Conservation (phyloP, 1,140 invertebrate species). For the Drosophila pachea region DNA sequence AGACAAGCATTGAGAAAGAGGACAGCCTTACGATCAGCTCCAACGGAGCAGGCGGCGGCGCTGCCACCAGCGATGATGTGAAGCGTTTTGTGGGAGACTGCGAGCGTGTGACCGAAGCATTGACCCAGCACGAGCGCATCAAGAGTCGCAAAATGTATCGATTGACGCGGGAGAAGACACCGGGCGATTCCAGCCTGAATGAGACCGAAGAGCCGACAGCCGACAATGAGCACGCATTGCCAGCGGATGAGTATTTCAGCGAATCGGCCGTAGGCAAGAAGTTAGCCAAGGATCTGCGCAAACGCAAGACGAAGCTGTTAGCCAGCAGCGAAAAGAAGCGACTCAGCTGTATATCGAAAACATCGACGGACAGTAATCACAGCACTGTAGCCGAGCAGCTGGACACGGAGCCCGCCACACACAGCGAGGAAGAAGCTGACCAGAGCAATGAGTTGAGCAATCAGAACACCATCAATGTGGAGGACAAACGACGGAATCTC, state of each 20-base stretch:
- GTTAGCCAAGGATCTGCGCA: slow-evolving; percentile 40
- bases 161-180: slow-evolving; percentile 69
- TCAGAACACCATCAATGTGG: slow-evolving; percentile 64
- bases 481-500: slow-evolving; percentile 78
- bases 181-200: slow-evolving; percentile 59
- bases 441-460: slow-evolving; percentile 17
- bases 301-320: slow-evolving; percentile 55
- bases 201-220: slow-evolving; percentile 62
- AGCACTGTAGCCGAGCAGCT: slow-evolving; percentile 52
- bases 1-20: slow-evolving; percentile 74
- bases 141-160: slow-evolving; percentile 76
- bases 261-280: slow-evolving; percentile 64
- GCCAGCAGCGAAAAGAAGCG: slow-evolving; percentile 68
- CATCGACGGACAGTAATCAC: slow-evolving; percentile 74
- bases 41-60: slow-evolving; percentile 28
- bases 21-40: slow-evolving; percentile 72
- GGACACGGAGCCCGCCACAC: slow-evolving; percentile 16
- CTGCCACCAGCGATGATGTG: slow-evolving; percentile 52
- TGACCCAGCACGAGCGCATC: slow-evolving; percentile 71
- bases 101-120: slow-evolving; percentile 64
- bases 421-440: slow-evolving; percentile 40
- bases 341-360: slow-evolving; percentile 75
- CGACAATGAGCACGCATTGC: slow-evolving; percentile 81
- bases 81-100: slow-evolving; percentile 75
- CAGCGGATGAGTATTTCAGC: slow-evolving; percentile 83